phyloP scores from a whole-genome alignment of 1,140 invertebrate species.

The Dinothrombium tinctorium region DNA sequence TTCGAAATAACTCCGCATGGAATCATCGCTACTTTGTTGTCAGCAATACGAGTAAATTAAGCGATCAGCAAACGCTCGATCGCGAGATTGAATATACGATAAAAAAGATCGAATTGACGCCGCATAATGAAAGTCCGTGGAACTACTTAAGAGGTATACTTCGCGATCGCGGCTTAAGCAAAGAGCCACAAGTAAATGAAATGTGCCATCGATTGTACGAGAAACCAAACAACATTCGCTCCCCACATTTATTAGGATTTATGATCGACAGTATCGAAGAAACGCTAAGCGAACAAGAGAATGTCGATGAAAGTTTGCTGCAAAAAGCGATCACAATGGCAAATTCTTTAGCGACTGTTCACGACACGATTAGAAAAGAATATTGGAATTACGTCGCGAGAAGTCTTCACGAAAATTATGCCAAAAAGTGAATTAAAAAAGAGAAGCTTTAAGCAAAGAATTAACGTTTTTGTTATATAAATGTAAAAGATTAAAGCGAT shows the following conservation, averaged over 20 bases:
- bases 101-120: slow-evolving; percentile 23
- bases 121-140: slow-evolving; percentile 93
- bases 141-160: slow-evolving; percentile 73
- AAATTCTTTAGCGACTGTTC: slow-evolving; percentile 39
- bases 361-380: slow-evolving; percentile 52
- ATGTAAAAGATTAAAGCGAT: too few relatives aligned
- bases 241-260: slow-evolving; percentile 50
- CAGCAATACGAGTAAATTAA: slow-evolving; percentile 20
- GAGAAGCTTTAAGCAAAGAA: background rate
- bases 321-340: slow-evolving; percentile 22
- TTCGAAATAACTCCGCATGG: slow-evolving; percentile 96
- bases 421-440: too few relatives aligned
- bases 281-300: slow-evolving; percentile 18
- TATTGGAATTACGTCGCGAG: slow-evolving; percentile 41
- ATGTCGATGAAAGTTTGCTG: slow-evolving; percentile 3
- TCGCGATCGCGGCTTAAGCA: slow-evolving; percentile 36
- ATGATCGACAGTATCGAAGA: slow-evolving; percentile 28
- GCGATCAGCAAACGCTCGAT: slow-evolving; percentile 19
- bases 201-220: slow-evolving; percentile 47
- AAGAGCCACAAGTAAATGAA: slow-evolving; percentile 37
- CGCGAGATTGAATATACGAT: slow-evolving; percentile 22
- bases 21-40: slow-evolving; percentile 63
- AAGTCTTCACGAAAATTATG: slow-evolving; percentile 15
- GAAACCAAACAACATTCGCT: slow-evolving; percentile 23
- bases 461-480: background rate